A percentile compares a stretch with the other conserved stretches of the same genome.
These are phyloP conservation scores for Sphenodon punctatus DNA, from an alignment of 2,797 vertebrate genomes.

Conservation along the genomic window DNA sequence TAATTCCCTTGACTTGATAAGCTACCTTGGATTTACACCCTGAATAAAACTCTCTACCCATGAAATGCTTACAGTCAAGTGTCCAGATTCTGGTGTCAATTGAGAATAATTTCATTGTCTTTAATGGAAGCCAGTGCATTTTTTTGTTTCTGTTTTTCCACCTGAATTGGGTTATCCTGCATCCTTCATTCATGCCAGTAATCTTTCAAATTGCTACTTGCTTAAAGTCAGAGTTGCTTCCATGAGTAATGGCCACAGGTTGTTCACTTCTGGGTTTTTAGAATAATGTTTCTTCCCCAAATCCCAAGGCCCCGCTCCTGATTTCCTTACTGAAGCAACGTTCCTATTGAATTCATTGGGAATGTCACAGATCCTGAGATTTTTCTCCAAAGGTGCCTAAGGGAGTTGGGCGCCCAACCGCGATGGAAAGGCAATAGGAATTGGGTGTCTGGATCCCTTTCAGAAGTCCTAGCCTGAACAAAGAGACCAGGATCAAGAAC, in stretches of 20 bases:
- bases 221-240: not conserved
- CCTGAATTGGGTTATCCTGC: too few species aligned
- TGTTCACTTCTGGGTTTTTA: not conserved
- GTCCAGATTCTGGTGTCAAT: not conserved
- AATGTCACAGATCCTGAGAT: too few species aligned
- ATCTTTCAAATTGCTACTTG: not conserved
- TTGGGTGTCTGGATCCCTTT: too few species aligned
- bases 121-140: too few species aligned
- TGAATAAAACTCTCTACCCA: not conserved
- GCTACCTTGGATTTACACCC: not conserved
- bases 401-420: too few species aligned
- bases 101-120: not conserved
- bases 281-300: not conserved
- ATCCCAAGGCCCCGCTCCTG: not conserved
- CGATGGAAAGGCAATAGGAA: too few species aligned
- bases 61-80: not conserved
- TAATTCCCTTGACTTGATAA: not conserved
- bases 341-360: not conserved
- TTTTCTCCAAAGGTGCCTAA: too few species aligned
- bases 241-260: not conserved
- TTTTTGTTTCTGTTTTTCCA: too few species aligned
- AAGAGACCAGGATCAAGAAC: not conserved
- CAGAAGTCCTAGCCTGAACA: too few species aligned
- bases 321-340: too few species aligned
- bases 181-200: too few species aligned